A percentile compares a stretch with the other conserved stretches of the same genome.
Evolutionary conservation across 2,797 vertebrate genomes (phyloP).

Genomic region (Acropternis orthonyx): DNA sequence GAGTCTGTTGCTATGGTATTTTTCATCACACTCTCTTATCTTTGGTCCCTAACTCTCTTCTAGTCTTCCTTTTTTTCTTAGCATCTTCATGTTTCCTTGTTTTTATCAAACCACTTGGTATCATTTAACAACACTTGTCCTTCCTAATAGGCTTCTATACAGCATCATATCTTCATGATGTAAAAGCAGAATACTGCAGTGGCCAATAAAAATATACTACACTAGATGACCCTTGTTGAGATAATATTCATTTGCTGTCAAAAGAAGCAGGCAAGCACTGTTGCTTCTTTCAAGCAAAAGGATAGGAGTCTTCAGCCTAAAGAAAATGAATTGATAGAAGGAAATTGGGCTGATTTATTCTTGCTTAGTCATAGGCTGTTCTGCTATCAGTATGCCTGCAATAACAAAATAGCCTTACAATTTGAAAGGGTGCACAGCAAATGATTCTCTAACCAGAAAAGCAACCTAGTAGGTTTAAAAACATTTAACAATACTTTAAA

Average conservation of each 20-base stretch:
- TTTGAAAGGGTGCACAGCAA: not conserved
- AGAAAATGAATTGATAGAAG: not conserved
- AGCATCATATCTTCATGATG: not conserved
- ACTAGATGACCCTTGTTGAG: not conserved
- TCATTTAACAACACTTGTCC: not conserved
- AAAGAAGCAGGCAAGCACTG: not conserved
- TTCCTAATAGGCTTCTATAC: not conserved
- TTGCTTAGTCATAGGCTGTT: slow-evolving; percentile 15
- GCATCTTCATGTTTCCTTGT: not conserved
- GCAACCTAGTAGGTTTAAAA: not conserved
- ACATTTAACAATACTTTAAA: not conserved
- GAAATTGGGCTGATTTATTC: not conserved
- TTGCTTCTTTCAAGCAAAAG: not conserved
- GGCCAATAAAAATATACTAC: not conserved
- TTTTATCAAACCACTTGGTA: slow-evolving; percentile 11
- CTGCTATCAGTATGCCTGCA: not conserved
- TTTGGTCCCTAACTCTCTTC: not conserved
- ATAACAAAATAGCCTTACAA: not conserved
- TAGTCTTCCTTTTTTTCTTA: not conserved
- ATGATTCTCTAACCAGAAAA: not conserved
- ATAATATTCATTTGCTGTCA: not conserved
- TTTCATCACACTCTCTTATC: not conserved
- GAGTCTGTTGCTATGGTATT: not conserved
- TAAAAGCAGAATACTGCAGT: not conserved
- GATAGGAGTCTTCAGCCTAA: not conserved